These are phyloP conservation scores for Anguilla pacifica DNA, from an alignment of 2,797 vertebrate genomes.

Conservation along the genomic window DNA sequence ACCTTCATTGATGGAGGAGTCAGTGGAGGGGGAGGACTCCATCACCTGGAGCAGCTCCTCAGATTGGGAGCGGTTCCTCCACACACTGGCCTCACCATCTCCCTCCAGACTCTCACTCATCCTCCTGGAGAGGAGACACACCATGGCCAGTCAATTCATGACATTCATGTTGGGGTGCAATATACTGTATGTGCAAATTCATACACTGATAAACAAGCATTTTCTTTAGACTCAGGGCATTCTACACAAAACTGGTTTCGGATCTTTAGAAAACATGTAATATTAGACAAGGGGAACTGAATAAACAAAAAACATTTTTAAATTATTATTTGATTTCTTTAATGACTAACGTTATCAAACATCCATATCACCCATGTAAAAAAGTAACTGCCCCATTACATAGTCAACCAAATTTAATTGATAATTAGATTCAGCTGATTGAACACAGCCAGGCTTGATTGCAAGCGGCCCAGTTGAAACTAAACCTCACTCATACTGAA, in stretches of 20 bases:
- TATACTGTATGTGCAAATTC: background rate
- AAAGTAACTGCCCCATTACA: too few relatives aligned
- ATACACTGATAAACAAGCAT: background rate
- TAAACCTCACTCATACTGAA: too few relatives aligned
- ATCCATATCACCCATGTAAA: too few relatives aligned
- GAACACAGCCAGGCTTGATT: too few relatives aligned
- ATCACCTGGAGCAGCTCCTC: slow-evolving; percentile 80
- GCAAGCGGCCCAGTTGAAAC: too few relatives aligned
- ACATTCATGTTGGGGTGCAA: background rate
- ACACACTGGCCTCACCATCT: slow-evolving; percentile 71
- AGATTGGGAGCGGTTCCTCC: slow-evolving; percentile 73
- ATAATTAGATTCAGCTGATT: too few relatives aligned
- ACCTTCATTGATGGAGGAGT: slow-evolving; percentile 87
- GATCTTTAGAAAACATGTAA: too few relatives aligned
- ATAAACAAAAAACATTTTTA: too few relatives aligned
- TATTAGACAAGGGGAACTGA: too few relatives aligned
- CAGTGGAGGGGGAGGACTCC: slow-evolving; percentile 77
- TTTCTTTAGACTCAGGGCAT: background rate
- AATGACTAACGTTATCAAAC: too few relatives aligned
- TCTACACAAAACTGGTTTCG: background rate
- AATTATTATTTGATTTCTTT: too few relatives aligned
- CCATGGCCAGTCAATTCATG: background rate
- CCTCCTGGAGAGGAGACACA: slow-evolving; percentile 57
- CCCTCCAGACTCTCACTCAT: slow-evolving; percentile 73
- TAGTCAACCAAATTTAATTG: too few relatives aligned